Base-by-base conservation (phyloP, 1,140 invertebrate species). In the Micrasema longulum region DNA sequence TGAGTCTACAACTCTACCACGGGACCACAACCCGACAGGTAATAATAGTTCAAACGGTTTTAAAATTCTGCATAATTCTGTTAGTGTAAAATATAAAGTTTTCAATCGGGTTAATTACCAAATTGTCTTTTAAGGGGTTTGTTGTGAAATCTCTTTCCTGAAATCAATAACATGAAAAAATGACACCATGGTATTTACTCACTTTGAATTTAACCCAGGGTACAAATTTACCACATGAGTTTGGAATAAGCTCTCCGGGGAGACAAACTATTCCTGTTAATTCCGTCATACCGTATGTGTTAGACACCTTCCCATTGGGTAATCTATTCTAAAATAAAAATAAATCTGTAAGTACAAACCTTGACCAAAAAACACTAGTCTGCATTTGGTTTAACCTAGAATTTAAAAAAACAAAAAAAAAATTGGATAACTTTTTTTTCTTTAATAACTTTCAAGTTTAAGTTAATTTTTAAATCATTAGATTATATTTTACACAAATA, bases 171-270 rank as follows among this genome's bases (percentile, higher is more conserved):
- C 9, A 63, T 11, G 38, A 62, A 38, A 6, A 4, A 2, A 4
- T 9, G 1, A 26, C 10, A 12, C 10, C 0, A 14, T 18, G 14
- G 18, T 65, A 14, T 47, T 48, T 16, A 53, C 20, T 43, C 55
- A 76, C 74, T 67, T 72, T 70, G 41, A 38, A 67, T 62, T 72
- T 52, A n/a, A 76, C 35, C 57, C 65, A 69, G 2, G 74, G 74
- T 6, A 45, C 7, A 35, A 50, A 9, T 45, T 62, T 66, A 10
- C 70, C 74, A 62, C 22, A 36, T 10, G 66, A 76, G 18, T 36
- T 45, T 3, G 16, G 53, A 67, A 62, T 65, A 18, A 5, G 11
- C 36, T 31, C 23, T 16, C 6, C 6, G 5, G 48, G 14, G 5
- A 18, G 6, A 18, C 16, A 38, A 16, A 65, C 20, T 23, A 16